Evolutionary conservation across 2,113 vertebrate genomes (phyloP).

Genomic region (Phaethon lepturus): DNA sequence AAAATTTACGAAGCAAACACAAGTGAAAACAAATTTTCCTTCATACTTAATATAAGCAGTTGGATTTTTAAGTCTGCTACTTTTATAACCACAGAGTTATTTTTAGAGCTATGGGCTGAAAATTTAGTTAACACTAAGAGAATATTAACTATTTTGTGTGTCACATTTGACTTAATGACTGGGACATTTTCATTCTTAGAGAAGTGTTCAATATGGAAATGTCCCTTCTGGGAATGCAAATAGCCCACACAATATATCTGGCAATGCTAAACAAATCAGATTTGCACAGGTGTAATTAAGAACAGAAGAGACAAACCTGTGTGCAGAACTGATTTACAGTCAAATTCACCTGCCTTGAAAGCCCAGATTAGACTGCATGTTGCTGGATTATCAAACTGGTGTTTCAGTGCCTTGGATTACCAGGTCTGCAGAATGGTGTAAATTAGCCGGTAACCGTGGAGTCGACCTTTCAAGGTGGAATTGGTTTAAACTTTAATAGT

Average conservation of each 20-base stretch:
- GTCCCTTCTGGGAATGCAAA: slow-evolving; percentile 72
- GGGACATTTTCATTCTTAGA: slow-evolving; percentile 8
- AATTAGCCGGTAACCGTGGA: slow-evolving; percentile 42
- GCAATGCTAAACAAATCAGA: slow-evolving; percentile 76
- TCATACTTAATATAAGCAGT: neutral
- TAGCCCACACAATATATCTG: slow-evolving; percentile 48
- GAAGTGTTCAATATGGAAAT: slow-evolving; percentile 60
- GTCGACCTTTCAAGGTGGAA: slow-evolving; percentile 24
- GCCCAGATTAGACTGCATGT: slow-evolving; percentile 31
- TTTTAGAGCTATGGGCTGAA: neutral
- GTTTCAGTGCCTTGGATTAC: slow-evolving; percentile 39
- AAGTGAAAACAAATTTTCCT: neutral
- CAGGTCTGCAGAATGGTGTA: neutral
- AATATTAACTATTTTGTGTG: neutral
- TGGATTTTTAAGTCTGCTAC: neutral
- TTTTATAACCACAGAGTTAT: neutral
- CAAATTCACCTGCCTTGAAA: slow-evolving; percentile 70
- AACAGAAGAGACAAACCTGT: slow-evolving; percentile 75
- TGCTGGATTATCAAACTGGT: slow-evolving; percentile 53
- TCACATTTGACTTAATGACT: slow-evolving; percentile 46
- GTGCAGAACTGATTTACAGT: slow-evolving; percentile 69
- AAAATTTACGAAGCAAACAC: neutral
- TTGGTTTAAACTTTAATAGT: slow-evolving; percentile 1
- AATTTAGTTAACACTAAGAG: neutral
- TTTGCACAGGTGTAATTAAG: slow-evolving; percentile 79